These are phyloP conservation scores for Alloplasta piceator DNA, from an alignment of 2,888 invertebrate species.

Conservation along the genomic window DNA sequence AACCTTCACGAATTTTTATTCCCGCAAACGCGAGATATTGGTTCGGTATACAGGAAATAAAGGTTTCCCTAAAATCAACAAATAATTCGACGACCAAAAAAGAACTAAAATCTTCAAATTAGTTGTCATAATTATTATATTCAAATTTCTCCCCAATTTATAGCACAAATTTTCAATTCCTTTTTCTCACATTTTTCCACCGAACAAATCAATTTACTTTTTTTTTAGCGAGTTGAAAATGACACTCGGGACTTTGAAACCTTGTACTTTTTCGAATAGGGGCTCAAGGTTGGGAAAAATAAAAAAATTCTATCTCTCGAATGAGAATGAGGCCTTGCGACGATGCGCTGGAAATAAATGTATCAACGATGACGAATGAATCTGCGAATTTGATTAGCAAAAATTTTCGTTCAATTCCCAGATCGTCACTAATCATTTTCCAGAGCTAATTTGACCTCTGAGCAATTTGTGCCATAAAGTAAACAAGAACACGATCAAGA, in stretches of 20 bases:
- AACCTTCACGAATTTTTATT: slow-evolving; percentile 31
- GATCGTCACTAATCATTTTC: slow-evolving; percentile 2
- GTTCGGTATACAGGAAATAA: not conserved
- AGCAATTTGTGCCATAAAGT: slow-evolving; percentile 13
- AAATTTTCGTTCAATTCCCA: slow-evolving; percentile 54
- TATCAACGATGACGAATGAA: not conserved
- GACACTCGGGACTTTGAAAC: too few relatives aligned
- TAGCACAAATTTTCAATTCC: not conserved
- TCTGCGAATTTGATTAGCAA: slow-evolving; percentile 60
- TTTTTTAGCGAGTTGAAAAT: too few relatives aligned
- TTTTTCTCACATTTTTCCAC: not conserved
- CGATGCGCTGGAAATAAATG: not conserved
- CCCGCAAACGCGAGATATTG: not conserved
- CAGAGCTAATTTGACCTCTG: slow-evolving; percentile 62
- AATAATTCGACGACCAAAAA: not conserved
- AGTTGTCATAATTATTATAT: too few relatives aligned
- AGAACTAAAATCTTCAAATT: too few relatives aligned
- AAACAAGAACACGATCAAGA: not conserved
- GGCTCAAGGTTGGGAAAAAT: slow-evolving; percentile 43
- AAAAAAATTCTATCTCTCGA: slow-evolving; percentile 31
- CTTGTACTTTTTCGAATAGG: slow-evolving; percentile 27
- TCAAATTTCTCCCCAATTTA: too few relatives aligned
- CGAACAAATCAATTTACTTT: not conserved
- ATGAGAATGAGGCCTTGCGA: slow-evolving; percentile 42
- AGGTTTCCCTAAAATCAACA: not conserved